Conservation (phyloP, 2,888 invertebrate genomes). For the Antitype chi region DNA sequence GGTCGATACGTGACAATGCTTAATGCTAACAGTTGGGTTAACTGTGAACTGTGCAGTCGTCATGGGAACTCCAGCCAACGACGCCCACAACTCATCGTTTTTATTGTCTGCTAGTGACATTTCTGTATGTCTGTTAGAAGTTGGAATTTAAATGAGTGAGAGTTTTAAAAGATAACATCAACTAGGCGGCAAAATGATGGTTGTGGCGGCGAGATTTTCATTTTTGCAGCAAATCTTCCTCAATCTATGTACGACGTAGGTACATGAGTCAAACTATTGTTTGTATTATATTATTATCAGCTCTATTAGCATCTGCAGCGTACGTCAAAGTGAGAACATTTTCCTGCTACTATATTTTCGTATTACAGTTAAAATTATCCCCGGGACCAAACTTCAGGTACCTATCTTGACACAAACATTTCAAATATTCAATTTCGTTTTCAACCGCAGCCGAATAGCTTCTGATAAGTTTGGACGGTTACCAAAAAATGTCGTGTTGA, state of each 20-base stretch:
- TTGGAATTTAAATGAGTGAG: conserved; percentile 67
- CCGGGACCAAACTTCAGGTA: conserved; percentile 43
- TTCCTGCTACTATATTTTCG: conserved; percentile 32
- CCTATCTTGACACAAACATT: conserved; percentile 46
- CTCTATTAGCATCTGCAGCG: conserved; percentile 12
- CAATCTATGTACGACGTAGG: not conserved
- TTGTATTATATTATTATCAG: conserved; percentile 16
- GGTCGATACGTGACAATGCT: conserved; percentile 74
- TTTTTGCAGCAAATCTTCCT: conserved; percentile 25
- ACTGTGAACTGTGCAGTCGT: conserved; percentile 82
- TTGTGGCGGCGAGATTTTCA: conserved; percentile 17
- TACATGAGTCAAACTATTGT: not conserved
- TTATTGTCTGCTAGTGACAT: conserved; percentile 62
- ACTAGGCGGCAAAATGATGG: conserved; percentile 16
- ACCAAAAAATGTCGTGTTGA: conserved; percentile 73
- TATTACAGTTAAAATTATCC: conserved; percentile 45
- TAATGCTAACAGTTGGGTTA: conserved; percentile 75
- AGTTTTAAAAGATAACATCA: conserved; percentile 60
- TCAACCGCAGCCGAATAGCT: conserved; percentile 62
- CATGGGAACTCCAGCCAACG: conserved; percentile 80
- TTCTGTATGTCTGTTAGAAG: conserved; percentile 61
- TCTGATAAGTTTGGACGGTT: conserved; percentile 66
- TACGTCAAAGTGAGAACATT: conserved; percentile 15
- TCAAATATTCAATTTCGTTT: conserved; percentile 64
- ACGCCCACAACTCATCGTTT: conserved; percentile 71